Percentiles rank a stretch among this genome's conserved stretches.
These are phyloP conservation scores for Platyrinchus mystaceus DNA, from an alignment of 2,797 vertebrate genomes.

Conservation along the genomic window DNA sequence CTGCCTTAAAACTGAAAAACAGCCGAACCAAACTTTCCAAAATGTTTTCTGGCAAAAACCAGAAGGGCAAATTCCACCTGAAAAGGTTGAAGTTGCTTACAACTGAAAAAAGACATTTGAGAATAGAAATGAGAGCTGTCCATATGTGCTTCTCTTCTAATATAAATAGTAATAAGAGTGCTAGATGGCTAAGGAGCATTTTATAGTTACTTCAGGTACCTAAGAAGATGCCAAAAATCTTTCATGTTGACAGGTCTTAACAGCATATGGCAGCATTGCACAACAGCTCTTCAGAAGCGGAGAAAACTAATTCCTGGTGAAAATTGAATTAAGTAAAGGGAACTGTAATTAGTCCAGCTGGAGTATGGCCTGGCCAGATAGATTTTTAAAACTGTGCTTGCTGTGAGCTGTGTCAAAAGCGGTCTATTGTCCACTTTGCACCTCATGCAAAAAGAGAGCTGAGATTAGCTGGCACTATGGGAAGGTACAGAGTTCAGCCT, in stretches of 20 bases:
- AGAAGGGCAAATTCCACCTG: neutral
- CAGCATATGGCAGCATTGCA: neutral
- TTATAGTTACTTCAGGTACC: neutral
- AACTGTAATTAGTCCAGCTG: neutral
- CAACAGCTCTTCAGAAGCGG: neutral
- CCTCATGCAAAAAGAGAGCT: neutral
- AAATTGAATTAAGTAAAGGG: neutral
- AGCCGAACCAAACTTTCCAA: slow-evolving; percentile 13
- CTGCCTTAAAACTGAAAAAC: neutral
- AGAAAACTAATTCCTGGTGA: neutral
- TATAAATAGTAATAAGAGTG: neutral
- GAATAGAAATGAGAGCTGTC: neutral
- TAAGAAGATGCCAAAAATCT: neutral
- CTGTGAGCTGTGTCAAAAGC: neutral
- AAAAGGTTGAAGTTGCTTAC: neutral
- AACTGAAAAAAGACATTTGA: neutral
- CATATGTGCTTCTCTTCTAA: neutral
- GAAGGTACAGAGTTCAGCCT: neutral
- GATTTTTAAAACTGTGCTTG: neutral
- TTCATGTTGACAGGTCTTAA: neutral
- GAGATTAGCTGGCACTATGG: neutral
- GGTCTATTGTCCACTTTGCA: neutral
- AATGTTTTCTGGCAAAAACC: neutral
- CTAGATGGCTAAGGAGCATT: neutral
- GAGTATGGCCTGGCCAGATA: neutral